These are phyloP conservation scores for Harpalus rufipes DNA, from an alignment of 2,888 invertebrate genomes.

Conservation along the genomic window DNA sequence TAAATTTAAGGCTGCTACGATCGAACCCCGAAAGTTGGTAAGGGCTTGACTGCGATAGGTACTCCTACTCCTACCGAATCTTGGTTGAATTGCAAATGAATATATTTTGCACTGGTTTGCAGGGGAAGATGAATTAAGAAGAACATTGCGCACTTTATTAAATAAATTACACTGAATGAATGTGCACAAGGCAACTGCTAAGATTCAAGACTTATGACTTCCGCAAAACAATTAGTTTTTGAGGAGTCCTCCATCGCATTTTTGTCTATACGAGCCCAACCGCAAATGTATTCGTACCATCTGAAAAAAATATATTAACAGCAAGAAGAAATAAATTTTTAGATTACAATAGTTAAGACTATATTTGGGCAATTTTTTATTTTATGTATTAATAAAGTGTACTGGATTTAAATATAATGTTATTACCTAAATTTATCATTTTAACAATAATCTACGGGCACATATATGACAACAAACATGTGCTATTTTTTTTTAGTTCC, in stretches of 20 bases:
- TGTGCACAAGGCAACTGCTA: slow-evolving; percentile 64
- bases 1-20: background rate
- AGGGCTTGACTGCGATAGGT: background rate
- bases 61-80: background rate
- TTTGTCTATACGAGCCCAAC: too few relatives aligned
- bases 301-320: too few relatives aligned
- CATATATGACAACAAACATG: too few relatives aligned
- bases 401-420: too few relatives aligned
- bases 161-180: slow-evolving; percentile 65
- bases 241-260: slow-evolving; percentile 39
- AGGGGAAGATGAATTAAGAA: slow-evolving; percentile 57
- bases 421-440: too few relatives aligned
- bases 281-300: too few relatives aligned
- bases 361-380: too few relatives aligned
- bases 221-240: slow-evolving; percentile 62
- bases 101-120: slow-evolving; percentile 62
- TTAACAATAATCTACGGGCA: too few relatives aligned
- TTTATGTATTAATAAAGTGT: too few relatives aligned
- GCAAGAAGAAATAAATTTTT: too few relatives aligned
- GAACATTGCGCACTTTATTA: slow-evolving; percentile 65
- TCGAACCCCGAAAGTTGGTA: background rate
- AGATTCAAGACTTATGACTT: slow-evolving; percentile 56
- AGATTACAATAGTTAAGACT: too few relatives aligned
- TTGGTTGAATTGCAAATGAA: slow-evolving; percentile 61
- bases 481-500: too few relatives aligned